Evolutionary conservation across 2,888 invertebrate species (phyloP).

Genomic region (Coenonympha glycerion): DNA sequence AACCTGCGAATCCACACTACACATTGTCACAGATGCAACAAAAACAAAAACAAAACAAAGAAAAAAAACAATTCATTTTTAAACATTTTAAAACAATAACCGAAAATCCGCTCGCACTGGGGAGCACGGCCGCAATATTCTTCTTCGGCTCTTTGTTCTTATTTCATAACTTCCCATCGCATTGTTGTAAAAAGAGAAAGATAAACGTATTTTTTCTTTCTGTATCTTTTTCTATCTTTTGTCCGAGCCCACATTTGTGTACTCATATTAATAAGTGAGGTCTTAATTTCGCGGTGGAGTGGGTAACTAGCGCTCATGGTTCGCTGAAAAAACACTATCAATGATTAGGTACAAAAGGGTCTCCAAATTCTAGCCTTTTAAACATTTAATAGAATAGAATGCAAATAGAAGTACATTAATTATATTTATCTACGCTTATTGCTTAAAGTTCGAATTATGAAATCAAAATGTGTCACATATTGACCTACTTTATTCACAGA

Average conservation of each 20-base stretch:
- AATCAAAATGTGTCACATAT: too few relatives aligned
- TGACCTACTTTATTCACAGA: too few relatives aligned
- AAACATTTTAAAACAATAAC: constrained; percentile 13
- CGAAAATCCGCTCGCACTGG: constrained; percentile 10
- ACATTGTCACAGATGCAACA: background rate
- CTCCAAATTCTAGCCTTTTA: too few relatives aligned
- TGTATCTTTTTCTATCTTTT: constrained; percentile 10
- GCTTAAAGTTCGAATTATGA: too few relatives aligned
- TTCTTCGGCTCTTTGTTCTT: constrained; percentile 17
- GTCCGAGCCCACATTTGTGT: constrained; percentile 14
- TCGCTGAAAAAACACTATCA: background rate
- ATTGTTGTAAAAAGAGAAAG: constrained; percentile 16
- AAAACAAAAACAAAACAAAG: constrained; percentile 3
- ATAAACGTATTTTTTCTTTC: constrained; percentile 17
- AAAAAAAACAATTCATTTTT: background rate
- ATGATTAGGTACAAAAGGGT: too few relatives aligned
- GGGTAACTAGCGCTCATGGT: background rate
- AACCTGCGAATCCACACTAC: background rate
- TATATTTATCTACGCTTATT: too few relatives aligned
- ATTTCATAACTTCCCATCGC: constrained; percentile 19
- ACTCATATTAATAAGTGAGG: constrained; percentile 14
- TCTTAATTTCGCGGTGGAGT: background rate
- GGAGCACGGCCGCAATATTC: constrained; percentile 16
- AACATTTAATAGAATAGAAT: too few relatives aligned
- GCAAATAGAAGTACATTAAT: too few relatives aligned